These are phyloP conservation scores for Himalopsyche japonica DNA, from an alignment of 2,888 invertebrate genomes.

Conservation along the genomic window DNA sequence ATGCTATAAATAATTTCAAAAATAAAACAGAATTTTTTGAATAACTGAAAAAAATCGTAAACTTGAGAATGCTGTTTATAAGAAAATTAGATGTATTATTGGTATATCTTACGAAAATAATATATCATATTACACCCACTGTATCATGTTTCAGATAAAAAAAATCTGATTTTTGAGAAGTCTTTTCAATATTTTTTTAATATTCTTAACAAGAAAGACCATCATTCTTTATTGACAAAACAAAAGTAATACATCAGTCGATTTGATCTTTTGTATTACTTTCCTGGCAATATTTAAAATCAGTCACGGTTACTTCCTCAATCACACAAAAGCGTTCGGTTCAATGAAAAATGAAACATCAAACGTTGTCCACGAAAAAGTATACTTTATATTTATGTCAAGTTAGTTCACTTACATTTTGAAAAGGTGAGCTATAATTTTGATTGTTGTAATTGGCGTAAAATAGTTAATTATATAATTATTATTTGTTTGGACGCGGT, in stretches of 20 bases:
- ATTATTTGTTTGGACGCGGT: too few species aligned
- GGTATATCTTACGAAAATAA: too few species aligned
- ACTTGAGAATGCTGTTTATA: too few species aligned
- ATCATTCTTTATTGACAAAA: background rate
- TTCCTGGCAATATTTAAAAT: background rate
- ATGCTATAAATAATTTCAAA: too few species aligned
- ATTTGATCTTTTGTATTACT: background rate
- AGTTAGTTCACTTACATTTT: background rate
- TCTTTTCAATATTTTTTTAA: background rate
- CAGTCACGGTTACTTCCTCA: constrained; percentile 2
- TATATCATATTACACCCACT: too few species aligned
- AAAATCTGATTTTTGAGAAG: too few species aligned
- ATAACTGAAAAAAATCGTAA: too few species aligned
- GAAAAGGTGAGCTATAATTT: background rate
- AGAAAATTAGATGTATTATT: too few species aligned
- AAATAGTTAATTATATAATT: too few species aligned
- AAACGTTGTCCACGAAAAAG: background rate
- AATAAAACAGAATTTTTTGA: too few species aligned
- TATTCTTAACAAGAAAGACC: background rate
- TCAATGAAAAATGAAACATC: background rate
- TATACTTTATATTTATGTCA: background rate
- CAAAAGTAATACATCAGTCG: background rate
- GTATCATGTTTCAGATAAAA: too few species aligned
- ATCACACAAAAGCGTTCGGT: background rate
- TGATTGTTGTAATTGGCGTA: too few species aligned